These are phyloP conservation scores for Lithophane semibrunnea DNA, from an alignment of 2,888 invertebrate genomes.

Conservation along the genomic window DNA sequence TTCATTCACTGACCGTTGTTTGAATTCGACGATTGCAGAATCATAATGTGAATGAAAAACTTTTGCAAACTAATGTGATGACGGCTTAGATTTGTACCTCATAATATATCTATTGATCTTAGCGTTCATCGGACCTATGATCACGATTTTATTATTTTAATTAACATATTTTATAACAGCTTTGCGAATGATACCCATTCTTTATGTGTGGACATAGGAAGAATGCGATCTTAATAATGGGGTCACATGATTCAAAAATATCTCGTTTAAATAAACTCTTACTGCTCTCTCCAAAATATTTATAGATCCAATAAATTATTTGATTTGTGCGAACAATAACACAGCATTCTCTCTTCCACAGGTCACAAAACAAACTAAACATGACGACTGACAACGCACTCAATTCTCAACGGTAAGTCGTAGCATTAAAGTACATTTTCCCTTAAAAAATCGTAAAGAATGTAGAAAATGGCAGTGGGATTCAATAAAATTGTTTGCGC, in stretches of 20 bases:
- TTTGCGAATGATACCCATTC: background rate
- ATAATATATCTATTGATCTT: background rate
- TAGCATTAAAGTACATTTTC: background rate
- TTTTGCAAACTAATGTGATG: too few relatives aligned
- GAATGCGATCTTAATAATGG: constrained; percentile 7
- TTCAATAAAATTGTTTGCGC: constrained; percentile 32
- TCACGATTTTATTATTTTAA: background rate
- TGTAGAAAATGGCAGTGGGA: background rate
- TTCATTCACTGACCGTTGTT: too few relatives aligned
- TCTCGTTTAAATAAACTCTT: constrained; percentile 21
- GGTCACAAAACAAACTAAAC: constrained; percentile 68
- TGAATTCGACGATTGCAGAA: too few relatives aligned
- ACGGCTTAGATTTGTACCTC: background rate
- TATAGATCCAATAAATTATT: constrained; percentile 30
- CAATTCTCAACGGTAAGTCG: constrained; percentile 85
- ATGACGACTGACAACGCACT: constrained; percentile 86
- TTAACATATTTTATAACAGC: background rate
- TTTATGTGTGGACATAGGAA: background rate
- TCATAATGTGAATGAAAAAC: too few relatives aligned
- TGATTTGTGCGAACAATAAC: constrained; percentile 33
- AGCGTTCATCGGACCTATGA: background rate
- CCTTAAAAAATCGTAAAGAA: background rate
- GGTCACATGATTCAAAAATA: constrained; percentile 30
- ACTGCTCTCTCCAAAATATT: constrained; percentile 21
- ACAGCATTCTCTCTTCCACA: constrained; percentile 70